Base-by-base conservation (phyloP, 2,797 vertebrate genomes). In the Sebastolobus altivelis region DNA sequence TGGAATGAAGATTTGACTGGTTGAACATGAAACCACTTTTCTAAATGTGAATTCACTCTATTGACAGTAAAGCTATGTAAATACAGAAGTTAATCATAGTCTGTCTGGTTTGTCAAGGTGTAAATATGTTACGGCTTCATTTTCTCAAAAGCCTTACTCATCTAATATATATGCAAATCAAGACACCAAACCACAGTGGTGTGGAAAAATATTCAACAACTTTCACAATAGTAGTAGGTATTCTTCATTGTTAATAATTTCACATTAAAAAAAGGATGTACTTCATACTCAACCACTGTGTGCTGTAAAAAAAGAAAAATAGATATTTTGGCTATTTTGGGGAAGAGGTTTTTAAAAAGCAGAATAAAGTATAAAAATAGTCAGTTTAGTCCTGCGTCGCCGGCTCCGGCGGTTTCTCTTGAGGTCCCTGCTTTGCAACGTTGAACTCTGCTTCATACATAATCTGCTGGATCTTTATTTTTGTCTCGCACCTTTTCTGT, bases 361-460 rank as follows among this genome's bases (percentile, higher is more conserved):
- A 73, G 6, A 80, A 43, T 72, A 52, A 79, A 85, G 38, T 78
- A 25, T 11, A 72, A 87, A 88, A 83, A 61, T 31, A 33, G 49
- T 76, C 56, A 3, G 25, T 78, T n/a, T 68, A 87, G 46, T 89
- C 75, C 16, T 72, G 84, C 2, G 38, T 29, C 49, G 92, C 83
- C 22, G 71, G 3, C 20, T 85, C 82, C 0, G n/a, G 4, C 63
- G 68, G 80, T 73, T 84, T 93, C n/a, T 92, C 90, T 9, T 82
- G 83, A 49, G 52, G 40, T 8, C 76, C 80, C 3, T 68, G 16
- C 27, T 83, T 87, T 18, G 75, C 22, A 7, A 92, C 5, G 0
- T 90, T 95, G 80, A 95, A 95, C 74, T 96, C 94, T 1, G 94
- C 94, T 49, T 96, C 94, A 2, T 94, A 95, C 93, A 95, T 94